phyloP scores from a whole-genome alignment of 2,797 vertebrate species.

The Anniella stebbinsi region DNA sequence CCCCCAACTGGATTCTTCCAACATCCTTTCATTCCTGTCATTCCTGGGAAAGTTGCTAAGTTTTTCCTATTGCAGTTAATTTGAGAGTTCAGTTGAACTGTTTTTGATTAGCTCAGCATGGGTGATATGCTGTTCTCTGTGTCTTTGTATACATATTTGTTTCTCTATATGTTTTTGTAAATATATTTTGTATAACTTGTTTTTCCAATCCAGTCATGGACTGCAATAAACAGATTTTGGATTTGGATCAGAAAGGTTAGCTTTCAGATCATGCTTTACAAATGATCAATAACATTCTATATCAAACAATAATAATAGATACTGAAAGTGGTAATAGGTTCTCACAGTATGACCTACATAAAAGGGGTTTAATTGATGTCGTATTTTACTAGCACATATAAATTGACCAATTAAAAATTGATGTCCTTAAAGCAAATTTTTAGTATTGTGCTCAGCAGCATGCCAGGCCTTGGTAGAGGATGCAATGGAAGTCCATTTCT shows the following conservation, averaged over 20 bases:
- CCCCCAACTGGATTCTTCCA: no score
- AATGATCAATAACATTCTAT: background rate
- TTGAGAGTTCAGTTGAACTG: no score
- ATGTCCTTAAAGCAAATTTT: background rate
- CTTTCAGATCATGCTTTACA: background rate
- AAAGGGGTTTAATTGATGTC: background rate
- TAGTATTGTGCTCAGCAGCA: background rate
- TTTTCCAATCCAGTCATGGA: no score
- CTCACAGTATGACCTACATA: conserved; percentile 8
- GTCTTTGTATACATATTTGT: no score
- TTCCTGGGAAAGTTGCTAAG: no score
- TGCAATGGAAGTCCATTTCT: conserved; percentile 22
- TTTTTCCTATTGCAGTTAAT: no score
- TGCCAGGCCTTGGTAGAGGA: background rate
- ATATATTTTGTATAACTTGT: no score
- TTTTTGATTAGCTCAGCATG: no score
- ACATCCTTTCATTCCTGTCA: no score
- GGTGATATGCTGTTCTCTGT: no score
- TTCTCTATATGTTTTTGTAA: no score
- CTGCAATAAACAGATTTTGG: no score
- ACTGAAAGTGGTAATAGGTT: background rate
- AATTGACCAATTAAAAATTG: conserved; percentile 14
- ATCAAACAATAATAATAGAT: conserved; percentile 15
- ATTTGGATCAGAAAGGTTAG: background rate
- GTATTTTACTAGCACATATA: conserved; percentile 45